Percentiles rank a stretch among this genome's conserved stretches.
phyloP scores from a whole-genome alignment of 1,140 invertebrate species.

The Leptinotarsa undecemlineata region DNA sequence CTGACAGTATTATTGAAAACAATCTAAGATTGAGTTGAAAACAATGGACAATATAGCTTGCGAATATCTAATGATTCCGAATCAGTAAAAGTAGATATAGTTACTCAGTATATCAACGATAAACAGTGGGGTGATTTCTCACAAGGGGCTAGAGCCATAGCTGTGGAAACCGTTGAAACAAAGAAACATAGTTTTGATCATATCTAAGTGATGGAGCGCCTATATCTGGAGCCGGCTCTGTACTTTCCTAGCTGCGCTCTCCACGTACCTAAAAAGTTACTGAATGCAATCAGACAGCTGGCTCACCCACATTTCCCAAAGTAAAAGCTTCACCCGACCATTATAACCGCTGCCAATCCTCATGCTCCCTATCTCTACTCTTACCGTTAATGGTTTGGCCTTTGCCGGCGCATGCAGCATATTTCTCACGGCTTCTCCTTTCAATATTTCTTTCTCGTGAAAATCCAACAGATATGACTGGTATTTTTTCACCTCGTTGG shows the following conservation, averaged over 20 bases:
- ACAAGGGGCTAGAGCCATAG: no score
- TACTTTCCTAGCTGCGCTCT: neutral
- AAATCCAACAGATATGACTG: neutral
- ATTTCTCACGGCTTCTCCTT: conserved; percentile 1
- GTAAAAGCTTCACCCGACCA: neutral
- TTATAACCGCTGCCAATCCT: neutral
- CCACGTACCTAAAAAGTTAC: neutral
- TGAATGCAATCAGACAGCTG: neutral
- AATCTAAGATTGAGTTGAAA: no score
- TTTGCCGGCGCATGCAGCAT: neutral
- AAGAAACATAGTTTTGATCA: no score
- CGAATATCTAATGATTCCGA: no score
- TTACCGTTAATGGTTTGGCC: neutral
- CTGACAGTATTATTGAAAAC: no score
- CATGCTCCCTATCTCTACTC: neutral
- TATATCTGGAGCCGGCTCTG: neutral
- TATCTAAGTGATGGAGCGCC: no score
- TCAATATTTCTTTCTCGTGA: neutral
- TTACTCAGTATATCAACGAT: no score
- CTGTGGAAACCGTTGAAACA: no score
- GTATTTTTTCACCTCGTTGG: neutral
- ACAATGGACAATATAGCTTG: no score
- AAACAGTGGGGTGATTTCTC: no score
- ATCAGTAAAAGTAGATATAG: no score
- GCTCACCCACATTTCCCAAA: neutral